These are phyloP conservation scores for Drosophila kanekoi DNA, from an alignment of 2,888 invertebrate genomes.

Conservation along the genomic window DNA sequence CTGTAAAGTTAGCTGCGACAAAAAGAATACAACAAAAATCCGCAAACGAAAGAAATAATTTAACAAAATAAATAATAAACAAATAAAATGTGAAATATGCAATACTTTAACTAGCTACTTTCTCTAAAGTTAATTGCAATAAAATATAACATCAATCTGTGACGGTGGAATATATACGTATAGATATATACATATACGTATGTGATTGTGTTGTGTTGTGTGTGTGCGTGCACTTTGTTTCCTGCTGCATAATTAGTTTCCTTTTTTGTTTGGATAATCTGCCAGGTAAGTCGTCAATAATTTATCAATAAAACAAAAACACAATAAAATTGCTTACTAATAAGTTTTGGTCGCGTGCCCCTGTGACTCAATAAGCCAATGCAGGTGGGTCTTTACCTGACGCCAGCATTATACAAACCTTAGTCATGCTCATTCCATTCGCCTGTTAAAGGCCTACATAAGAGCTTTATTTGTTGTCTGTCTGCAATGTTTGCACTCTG, in stretches of 20 bases:
- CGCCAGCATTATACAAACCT: slow-evolving; percentile 13
- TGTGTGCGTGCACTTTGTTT: slow-evolving; percentile 42
- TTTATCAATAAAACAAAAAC: neutral
- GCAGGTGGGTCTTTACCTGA: slow-evolving; percentile 16
- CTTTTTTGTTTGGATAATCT: slow-evolving; percentile 33
- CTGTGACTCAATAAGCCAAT: slow-evolving; percentile 26
- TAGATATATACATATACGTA: slow-evolving; percentile 11
- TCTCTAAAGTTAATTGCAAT: slow-evolving; percentile 2
- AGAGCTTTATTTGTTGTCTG: neutral
- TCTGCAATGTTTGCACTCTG: slow-evolving; percentile 38
- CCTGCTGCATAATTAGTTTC: slow-evolving; percentile 32
- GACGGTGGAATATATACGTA: slow-evolving; percentile 26
- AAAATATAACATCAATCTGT: slow-evolving; percentile 3
- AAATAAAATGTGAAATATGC: slow-evolving; percentile 31
- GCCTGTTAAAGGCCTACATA: slow-evolving; percentile 3
- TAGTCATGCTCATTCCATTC: slow-evolving; percentile 34
- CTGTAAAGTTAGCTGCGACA: slow-evolving; percentile 27
- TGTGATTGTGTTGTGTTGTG: slow-evolving; percentile 19
- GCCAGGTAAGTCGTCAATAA: slow-evolving; percentile 29
- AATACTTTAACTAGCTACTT: slow-evolving; percentile 10
- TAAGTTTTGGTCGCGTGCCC: slow-evolving; percentile 20
- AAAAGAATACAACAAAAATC: slow-evolving; percentile 26
- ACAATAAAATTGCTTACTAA: slow-evolving; percentile 14
- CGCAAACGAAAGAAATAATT: slow-evolving; percentile 5
- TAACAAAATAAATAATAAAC: slow-evolving; percentile 15